Conservation (phyloP, 2,113 vertebrate genomes). For the Mus musculus region GRCm39 chr15:98536501-98537000, state of each 20-base stretch:
- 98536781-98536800: neutral
- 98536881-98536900: neutral
- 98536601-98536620: too few species aligned
- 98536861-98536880: neutral
- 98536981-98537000: neutral
- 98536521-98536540: neutral
- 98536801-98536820: neutral
- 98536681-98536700: too few species aligned
- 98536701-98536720: too few species aligned
- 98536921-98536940: neutral
- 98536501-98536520: neutral
- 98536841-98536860: neutral
- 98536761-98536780: too few species aligned
- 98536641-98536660: too few species aligned
- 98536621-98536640: too few species aligned
- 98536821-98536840: neutral
- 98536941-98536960: neutral
- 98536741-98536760: too few species aligned
- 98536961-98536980: neutral
- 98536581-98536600: too few species aligned
- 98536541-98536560: neutral
- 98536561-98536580: neutral
- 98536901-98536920: neutral
- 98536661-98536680: too few species aligned
- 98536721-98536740: too few species aligned